Percentiles rank a stretch among this genome's conserved stretches.
Conservation (phyloP, 2,888 invertebrate genomes). For the Morpho deidamia region DNA sequence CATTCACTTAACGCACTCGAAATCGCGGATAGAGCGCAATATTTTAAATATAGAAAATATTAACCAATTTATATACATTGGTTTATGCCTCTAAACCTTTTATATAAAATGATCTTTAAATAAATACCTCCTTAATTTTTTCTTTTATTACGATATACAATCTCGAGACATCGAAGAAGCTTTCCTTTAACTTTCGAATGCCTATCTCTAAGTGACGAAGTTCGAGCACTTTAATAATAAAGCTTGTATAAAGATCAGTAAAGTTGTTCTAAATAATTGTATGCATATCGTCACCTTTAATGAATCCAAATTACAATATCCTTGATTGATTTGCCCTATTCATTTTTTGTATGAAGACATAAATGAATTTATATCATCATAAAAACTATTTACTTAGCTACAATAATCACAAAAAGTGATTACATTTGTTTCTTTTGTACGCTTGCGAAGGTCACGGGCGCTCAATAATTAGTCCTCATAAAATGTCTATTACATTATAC, state of each 20-base stretch:
- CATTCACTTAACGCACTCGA: too few relatives aligned
- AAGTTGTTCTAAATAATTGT: too few relatives aligned
- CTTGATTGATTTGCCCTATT: constrained; percentile 2
- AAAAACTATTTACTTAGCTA: background rate
- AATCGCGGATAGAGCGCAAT: too few relatives aligned
- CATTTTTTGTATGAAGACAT: background rate
- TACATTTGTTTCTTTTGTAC: constrained; percentile 10
- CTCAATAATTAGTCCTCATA: constrained; percentile 8
- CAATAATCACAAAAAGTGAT: constrained; percentile 3
- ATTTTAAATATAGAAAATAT: too few relatives aligned
- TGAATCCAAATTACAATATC: background rate
- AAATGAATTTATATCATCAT: background rate
- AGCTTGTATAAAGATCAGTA: too few relatives aligned
- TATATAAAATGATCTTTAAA: too few relatives aligned
- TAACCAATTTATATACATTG: too few relatives aligned
- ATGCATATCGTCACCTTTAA: background rate
- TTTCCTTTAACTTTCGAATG: too few relatives aligned
- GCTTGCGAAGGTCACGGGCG: constrained; percentile 8
- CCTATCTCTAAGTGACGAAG: background rate
- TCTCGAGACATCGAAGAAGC: too few relatives aligned
- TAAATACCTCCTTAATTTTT: too few relatives aligned
- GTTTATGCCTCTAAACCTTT: too few relatives aligned
- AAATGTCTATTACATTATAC: constrained; percentile 13
- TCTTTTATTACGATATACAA: too few relatives aligned
- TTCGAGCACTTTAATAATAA: background rate